phyloP scores from a whole-genome alignment of 2,797 vertebrate species.

The Rhodeus uyekii region DNA sequence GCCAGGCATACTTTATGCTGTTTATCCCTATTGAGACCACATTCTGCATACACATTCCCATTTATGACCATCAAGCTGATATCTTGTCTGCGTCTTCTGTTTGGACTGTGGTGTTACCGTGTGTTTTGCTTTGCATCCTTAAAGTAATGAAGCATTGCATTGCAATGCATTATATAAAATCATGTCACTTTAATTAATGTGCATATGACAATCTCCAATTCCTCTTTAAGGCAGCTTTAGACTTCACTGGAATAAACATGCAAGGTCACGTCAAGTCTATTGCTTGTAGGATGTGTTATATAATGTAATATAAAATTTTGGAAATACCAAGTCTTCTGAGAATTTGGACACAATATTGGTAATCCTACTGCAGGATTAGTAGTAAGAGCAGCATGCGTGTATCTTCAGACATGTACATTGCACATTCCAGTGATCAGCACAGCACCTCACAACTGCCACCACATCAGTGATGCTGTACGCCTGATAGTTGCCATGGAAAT shows the following conservation, averaged over 20 bases:
- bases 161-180: background rate
- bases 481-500: conserved; percentile 51
- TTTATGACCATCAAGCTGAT: background rate
- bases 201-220: background rate
- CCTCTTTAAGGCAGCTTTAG: background rate
- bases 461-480: background rate
- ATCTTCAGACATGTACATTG: background rate
- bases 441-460: background rate
- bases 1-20: background rate
- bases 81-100: background rate
- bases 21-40: background rate
- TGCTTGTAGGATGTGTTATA: background rate
- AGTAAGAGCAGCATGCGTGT: background rate
- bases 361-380: background rate
- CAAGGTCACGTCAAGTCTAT: background rate
- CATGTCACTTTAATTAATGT: background rate
- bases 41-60: background rate
- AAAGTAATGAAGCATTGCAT: background rate
- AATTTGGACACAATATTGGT: background rate
- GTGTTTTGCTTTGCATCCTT: background rate
- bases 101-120: background rate
- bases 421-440: conserved; percentile 1
- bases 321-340: background rate
- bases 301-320: background rate
- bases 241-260: background rate